A percentile compares a stretch with the other conserved stretches of the same genome.
Evolutionary conservation across 2,113 vertebrate genomes (phyloP).

Genomic region (Mus spicilegus): DNA sequence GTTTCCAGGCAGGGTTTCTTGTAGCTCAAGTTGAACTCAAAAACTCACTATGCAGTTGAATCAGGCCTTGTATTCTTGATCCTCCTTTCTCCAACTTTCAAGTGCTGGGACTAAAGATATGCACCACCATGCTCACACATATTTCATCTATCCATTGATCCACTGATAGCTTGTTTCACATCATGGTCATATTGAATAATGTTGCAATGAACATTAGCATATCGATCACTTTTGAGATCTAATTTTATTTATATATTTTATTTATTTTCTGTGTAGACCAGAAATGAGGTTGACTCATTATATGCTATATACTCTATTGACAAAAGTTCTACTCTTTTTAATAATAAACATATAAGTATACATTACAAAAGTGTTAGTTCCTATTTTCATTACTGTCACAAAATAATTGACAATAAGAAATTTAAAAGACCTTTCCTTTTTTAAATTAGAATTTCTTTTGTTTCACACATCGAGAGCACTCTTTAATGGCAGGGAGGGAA

Average conservation of each 20-base stretch:
- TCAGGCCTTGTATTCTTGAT: background rate
- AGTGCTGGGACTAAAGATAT: background rate
- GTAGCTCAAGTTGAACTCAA: background rate
- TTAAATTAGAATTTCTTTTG: background rate
- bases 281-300: background rate
- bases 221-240: background rate
- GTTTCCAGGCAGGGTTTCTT: background rate
- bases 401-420: background rate
- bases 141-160: background rate
- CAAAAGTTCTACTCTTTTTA: background rate
- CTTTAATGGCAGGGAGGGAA: background rate
- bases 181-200: background rate
- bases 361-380: background rate
- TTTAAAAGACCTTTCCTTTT: background rate
- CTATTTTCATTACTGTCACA: background rate
- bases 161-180: background rate
- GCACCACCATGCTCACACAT: background rate
- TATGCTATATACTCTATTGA: background rate
- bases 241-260: background rate
- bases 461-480: background rate
- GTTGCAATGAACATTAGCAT: background rate
- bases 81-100: background rate
- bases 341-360: too few species aligned
- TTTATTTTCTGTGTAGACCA: background rate
- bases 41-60: background rate